phyloP scores from a whole-genome alignment of 2,113 vertebrate genomes.

The Gorsachius goisagi region DNA sequence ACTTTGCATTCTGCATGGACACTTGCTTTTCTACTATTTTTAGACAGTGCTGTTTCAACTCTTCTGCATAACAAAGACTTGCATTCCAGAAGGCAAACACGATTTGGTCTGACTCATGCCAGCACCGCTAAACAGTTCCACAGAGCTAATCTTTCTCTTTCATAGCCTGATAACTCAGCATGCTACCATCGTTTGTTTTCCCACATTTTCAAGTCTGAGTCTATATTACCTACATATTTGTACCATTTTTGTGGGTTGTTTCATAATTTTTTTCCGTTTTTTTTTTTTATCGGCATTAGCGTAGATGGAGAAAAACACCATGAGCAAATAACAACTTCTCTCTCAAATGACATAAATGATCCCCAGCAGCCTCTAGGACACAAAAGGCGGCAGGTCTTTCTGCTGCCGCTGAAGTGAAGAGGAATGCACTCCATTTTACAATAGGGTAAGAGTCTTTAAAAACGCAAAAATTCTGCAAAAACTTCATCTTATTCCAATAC shows the following conservation, averaged over 20 bases:
- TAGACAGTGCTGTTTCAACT: conserved; percentile 37
- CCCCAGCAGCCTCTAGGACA: neutral
- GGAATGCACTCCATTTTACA: neutral
- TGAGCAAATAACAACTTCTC: neutral
- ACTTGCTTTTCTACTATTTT: conserved; percentile 49
- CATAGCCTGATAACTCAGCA: conserved; percentile 33
- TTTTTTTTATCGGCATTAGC: neutral
- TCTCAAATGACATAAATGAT: neutral
- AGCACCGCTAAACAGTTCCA: conserved; percentile 24
- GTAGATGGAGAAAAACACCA: neutral
- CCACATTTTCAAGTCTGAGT: neutral
- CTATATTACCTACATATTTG: neutral
- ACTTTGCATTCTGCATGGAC: conserved; percentile 33
- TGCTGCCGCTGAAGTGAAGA: neutral
- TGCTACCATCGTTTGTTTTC: neutral
- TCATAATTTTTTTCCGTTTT: neutral
- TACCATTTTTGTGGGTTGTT: neutral
- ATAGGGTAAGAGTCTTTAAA: neutral
- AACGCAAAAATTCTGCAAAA: neutral
- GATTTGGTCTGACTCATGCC: conserved; percentile 16
- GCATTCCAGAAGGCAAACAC: conserved; percentile 36
- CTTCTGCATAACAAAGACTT: neutral
- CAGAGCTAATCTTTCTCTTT: conserved; percentile 13
- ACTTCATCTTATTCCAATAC: neutral
- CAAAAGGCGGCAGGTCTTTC: neutral